A percentile compares a stretch with the other conserved stretches of the same genome.
Evolutionary conservation across 2,797 vertebrate species (phyloP).

Genomic region (Orientallactaga sibirica): DNA sequence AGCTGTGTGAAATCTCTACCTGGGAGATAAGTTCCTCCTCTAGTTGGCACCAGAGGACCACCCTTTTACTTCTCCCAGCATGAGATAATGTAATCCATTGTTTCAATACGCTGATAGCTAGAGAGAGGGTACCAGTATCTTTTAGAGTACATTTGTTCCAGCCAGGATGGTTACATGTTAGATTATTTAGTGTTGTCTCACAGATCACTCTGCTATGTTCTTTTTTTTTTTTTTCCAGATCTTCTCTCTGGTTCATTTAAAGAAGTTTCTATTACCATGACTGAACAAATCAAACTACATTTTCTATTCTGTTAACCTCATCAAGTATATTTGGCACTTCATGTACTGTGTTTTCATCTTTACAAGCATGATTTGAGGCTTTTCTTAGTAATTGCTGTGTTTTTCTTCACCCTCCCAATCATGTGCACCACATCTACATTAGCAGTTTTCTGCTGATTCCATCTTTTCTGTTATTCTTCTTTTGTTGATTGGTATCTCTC

Average conservation of each 20-base stretch:
- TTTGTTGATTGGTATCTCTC: conserved; percentile 29
- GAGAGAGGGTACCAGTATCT: background rate
- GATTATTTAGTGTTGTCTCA: background rate
- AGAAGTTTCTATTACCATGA: background rate
- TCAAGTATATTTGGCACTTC: background rate
- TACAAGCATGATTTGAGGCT: background rate
- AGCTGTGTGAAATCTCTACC: background rate
- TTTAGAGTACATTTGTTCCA: background rate
- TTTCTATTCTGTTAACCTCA: background rate
- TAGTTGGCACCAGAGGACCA: background rate
- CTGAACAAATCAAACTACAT: background rate
- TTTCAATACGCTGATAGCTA: background rate
- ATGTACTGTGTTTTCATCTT: background rate
- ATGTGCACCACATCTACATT: background rate
- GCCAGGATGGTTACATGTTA: background rate
- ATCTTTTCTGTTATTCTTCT: background rate
- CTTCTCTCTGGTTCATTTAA: background rate
- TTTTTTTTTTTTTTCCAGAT: background rate
- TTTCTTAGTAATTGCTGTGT: background rate
- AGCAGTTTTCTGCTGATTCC: background rate
- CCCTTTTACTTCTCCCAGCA: background rate
- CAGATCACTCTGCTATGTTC: background rate
- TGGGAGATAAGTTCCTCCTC: background rate
- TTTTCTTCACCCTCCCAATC: background rate
- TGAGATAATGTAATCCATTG: background rate